Evolutionary conservation across 2,888 invertebrate species (phyloP), one percentile per base, ranked within the genome.

Genomic region (Glyphotaelius pellucidus): DNA sequence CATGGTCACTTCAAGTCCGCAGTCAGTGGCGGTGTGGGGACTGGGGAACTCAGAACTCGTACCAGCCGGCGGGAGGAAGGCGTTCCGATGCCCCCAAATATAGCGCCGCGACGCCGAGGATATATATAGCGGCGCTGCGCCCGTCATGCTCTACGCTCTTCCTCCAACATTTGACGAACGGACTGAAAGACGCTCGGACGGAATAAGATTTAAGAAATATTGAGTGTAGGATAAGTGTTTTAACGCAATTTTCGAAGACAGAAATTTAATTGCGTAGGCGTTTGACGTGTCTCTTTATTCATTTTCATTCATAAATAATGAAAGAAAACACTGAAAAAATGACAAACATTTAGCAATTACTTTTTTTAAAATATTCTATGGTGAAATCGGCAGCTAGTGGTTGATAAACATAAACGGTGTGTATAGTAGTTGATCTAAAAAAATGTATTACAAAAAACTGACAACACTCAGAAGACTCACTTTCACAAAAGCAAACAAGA

Each of bases 21-120:
- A 67, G 52, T 15, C 32, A 42, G 42, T 25, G 38, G 88, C 67
- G 88, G 67, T 30, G 52, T 15, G 67, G 79, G 87, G 35, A 67
- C 31, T 12, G 25, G 79, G 32, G 87, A 19, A n/a, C 19, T 32
- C 67, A 31, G 87, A 67, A 30, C 30, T 15, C 31, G 83, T 25
- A 32, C 30, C 25, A 35, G 25, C 12, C n/a, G 79, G 89, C 80
- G 81, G 80, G 81, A 81, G 81, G 42, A 42, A 52, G 52, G 84
- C 80, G 90, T 31, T 83, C 52, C 52, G 83, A 83, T 79, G 90
- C 80, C 83, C 81, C 90, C 90, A 90, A 84, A 90, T 90, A 90
- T 90, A 90, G 90, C 90, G 90, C 52, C 83, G 90, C 15, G 83
- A 67, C 90, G 90, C 90, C 42, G 35, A 35, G 25, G 90, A 25